A percentile compares a stretch with the other conserved stretches of the same genome.
Evolutionary conservation across 2,797 vertebrate species (phyloP).

Genomic region (Chrosomus eos): DNA sequence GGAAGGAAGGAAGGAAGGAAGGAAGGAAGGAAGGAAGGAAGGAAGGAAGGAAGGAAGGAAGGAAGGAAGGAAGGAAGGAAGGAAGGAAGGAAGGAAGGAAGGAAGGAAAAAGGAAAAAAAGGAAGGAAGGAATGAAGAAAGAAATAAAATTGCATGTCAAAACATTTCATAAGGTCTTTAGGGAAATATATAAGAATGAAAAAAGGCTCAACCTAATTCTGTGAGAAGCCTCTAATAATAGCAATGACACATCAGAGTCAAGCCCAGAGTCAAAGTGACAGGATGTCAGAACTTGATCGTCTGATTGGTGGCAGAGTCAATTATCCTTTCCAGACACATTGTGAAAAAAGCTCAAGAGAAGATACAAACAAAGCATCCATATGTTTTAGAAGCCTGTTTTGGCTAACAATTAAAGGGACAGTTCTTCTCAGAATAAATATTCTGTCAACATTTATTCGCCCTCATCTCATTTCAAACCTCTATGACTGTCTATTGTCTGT

Average conservation of each 20-base stretch:
- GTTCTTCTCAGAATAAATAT: neutral
- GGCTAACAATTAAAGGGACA: constrained; percentile 62
- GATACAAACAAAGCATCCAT: constrained; percentile 56
- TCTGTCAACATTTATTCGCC: neutral
- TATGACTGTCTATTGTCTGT: neutral
- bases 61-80: too few species aligned
- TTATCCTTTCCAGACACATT: constrained; percentile 60
- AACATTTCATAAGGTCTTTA: neutral
- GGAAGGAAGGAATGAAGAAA: neutral
- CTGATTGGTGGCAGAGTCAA: constrained; percentile 67
- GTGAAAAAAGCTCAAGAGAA: constrained; percentile 68
- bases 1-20: too few species aligned
- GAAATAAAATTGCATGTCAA: neutral
- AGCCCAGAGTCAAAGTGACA: constrained; percentile 71
- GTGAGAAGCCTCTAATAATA: constrained; percentile 38
- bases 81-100: too few species aligned
- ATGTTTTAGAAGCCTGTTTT: constrained; percentile 58
- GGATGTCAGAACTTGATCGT: constrained; percentile 68
- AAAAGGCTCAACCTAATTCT: constrained; percentile 7
- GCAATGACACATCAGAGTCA: constrained; percentile 55
- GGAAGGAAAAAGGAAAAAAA: too few species aligned
- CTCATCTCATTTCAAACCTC: neutral
- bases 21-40: too few species aligned
- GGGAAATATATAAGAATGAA: neutral
- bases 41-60: too few species aligned